A percentile compares a stretch with the other conserved stretches of the same genome.
phyloP scores from a whole-genome alignment of 2,797 vertebrate species.

The Cuniculus paca region DNA sequence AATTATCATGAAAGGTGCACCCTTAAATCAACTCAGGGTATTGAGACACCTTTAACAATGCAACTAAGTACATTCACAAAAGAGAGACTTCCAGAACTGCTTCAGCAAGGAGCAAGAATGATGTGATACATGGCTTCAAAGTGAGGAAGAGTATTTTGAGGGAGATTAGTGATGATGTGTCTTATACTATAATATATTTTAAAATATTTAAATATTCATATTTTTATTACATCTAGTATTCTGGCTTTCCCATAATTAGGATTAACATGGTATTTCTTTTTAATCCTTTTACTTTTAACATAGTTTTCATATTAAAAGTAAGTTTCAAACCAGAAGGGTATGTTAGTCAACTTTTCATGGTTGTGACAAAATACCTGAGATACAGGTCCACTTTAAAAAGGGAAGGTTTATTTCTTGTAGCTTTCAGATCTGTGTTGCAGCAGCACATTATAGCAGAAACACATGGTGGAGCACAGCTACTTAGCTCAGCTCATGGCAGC shows the following conservation, averaged over 20 bases:
- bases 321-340: conserved; percentile 3
- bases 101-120: background rate
- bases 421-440: background rate
- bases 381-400: background rate
- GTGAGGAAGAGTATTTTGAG: background rate
- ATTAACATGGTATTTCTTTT: background rate
- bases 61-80: background rate
- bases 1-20: background rate
- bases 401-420: background rate
- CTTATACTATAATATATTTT: background rate
- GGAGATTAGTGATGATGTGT: background rate
- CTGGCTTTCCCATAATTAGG: background rate
- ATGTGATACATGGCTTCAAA: background rate
- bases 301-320: background rate
- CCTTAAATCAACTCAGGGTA: background rate
- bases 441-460: background rate
- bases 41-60: background rate
- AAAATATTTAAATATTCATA: background rate
- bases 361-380: background rate
- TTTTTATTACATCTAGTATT: background rate
- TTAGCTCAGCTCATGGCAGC: background rate
- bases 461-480: background rate
- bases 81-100: background rate
- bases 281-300: background rate
- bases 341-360: background rate